Percentiles rank a stretch among this genome's conserved stretches.
These are phyloP conservation scores for Sciurus carolinensis DNA, from an alignment of 2,797 vertebrate species.

Conservation along the genomic window DNA sequence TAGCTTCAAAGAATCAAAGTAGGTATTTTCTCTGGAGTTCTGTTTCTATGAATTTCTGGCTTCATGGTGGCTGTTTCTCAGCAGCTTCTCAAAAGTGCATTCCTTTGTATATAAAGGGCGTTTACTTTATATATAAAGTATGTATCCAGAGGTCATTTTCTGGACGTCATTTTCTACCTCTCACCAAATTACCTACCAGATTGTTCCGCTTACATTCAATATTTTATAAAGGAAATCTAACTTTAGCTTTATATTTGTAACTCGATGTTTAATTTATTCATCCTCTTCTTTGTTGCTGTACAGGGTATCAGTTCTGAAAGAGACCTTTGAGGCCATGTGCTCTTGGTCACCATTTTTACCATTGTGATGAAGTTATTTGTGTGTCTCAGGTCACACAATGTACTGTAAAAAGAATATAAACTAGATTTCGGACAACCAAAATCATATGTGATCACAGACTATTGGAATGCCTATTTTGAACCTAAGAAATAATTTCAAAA, in stretches of 20 bases:
- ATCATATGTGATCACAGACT: background rate
- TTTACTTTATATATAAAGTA: background rate
- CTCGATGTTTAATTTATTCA: background rate
- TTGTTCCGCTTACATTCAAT: background rate
- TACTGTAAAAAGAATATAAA: background rate
- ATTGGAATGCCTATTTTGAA: background rate
- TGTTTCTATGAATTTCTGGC: background rate
- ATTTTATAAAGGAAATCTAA: slow-evolving; percentile 47
- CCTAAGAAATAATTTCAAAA: background rate
- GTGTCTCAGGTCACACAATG: background rate
- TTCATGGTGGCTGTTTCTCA: background rate
- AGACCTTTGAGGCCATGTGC: background rate
- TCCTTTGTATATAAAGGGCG: background rate
- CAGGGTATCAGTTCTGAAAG: background rate
- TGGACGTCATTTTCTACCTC: background rate
- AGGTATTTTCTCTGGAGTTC: background rate
- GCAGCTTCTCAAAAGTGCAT: background rate
- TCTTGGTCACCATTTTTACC: background rate
- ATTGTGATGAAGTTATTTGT: background rate
- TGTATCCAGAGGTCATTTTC: background rate
- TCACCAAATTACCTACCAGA: background rate
- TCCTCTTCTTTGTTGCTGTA: background rate
- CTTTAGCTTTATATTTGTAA: background rate
- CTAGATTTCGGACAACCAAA: slow-evolving; percentile 18
- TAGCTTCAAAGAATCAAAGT: no score